These are phyloP conservation scores for Drosophila sp. DNA, from an alignment of 1,140 invertebrate genomes.

Conservation along the genomic window DNA sequence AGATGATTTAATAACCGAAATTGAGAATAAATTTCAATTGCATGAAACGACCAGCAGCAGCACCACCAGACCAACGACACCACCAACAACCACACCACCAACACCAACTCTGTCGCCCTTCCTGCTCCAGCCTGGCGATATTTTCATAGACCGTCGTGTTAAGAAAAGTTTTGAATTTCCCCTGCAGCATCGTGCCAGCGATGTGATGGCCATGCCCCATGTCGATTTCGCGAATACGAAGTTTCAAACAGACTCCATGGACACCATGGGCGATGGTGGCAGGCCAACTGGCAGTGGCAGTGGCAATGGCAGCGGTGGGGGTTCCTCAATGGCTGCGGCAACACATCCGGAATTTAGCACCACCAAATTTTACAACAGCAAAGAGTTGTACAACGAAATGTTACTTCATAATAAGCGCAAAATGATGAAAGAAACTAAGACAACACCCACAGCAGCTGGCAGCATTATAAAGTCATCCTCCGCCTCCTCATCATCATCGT, in stretches of 20 bases:
- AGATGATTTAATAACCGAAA: constrained; percentile 79
- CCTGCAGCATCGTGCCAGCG: constrained; percentile 67
- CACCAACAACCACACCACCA: constrained; percentile 16
- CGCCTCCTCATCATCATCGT: background rate
- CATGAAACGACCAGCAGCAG: constrained; percentile 59
- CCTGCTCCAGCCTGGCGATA: constrained; percentile 42
- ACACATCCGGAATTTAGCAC: constrained; percentile 80
- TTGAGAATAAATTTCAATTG: constrained; percentile 77
- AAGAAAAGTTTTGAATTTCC: constrained; percentile 82
- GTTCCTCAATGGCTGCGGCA: constrained; percentile 14
- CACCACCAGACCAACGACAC: background rate
- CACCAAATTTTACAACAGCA: constrained; percentile 82
- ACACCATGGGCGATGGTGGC: background rate
- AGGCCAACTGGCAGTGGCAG: background rate
- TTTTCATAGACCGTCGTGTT: constrained; percentile 73
- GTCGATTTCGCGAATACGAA: constrained; percentile 81
- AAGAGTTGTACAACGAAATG: constrained; percentile 82
- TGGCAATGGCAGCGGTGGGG: background rate
- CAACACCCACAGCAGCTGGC: constrained; percentile 31
- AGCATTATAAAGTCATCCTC: constrained; percentile 65
- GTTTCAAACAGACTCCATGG: constrained; percentile 66
- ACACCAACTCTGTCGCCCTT: constrained; percentile 12
- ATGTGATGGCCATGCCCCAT: constrained; percentile 67
- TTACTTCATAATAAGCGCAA: constrained; percentile 74
- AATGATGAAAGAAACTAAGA: constrained; percentile 65